A percentile compares a stretch with the other conserved stretches of the same genome.
Conservation (phyloP, 2,797 vertebrate genomes). For the Pseudochirops cupreus region DNA sequence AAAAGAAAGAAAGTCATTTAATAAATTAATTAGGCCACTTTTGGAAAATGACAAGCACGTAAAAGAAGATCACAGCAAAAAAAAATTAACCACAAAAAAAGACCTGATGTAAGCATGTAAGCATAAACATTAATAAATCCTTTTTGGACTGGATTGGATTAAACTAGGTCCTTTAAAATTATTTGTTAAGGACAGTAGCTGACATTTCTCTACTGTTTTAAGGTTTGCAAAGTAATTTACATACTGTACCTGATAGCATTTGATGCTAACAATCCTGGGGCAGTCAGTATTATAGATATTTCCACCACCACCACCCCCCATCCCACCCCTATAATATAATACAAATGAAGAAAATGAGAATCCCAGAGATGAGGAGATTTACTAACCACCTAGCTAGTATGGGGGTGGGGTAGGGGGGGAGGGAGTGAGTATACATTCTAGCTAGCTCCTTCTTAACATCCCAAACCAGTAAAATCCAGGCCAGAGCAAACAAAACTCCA, state of each 20-base stretch:
- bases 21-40: slow-evolving; percentile 25
- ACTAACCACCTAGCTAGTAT: not conserved
- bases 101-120: not conserved
- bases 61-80: not conserved
- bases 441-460: not conserved
- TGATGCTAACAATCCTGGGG: not conserved
- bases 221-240: not conserved
- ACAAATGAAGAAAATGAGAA: slow-evolving; percentile 24
- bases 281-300: not conserved
- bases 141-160: not conserved
- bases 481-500: not conserved
- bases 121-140: slow-evolving; percentile 11
- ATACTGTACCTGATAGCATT: not conserved
- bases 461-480: not conserved
- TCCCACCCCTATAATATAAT: not conserved
- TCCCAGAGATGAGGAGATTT: not conserved
- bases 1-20: not conserved
- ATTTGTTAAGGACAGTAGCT: not conserved
- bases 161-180: not conserved
- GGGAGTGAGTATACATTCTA: not conserved
- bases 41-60: not conserved
- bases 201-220: not conserved
- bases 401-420: not conserved
- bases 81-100: not conserved
- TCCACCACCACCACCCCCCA: not conserved